Base-by-base conservation (phyloP, 2,113 vertebrate species). In the Cacatua alba region DNA sequence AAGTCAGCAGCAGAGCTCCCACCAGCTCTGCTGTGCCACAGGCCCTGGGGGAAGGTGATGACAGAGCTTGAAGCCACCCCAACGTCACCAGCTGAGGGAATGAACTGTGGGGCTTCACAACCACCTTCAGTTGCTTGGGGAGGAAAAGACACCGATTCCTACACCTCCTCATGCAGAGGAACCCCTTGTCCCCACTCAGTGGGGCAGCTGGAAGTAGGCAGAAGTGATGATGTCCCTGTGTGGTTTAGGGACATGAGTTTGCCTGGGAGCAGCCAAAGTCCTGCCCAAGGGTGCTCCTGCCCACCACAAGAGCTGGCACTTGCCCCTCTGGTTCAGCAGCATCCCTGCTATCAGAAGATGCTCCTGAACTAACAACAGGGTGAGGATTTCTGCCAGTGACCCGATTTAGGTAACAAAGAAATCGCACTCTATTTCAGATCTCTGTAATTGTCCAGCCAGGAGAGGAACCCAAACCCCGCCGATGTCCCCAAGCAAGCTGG, bases 181-280 rank as follows among this genome's bases (percentile, higher is more conserved):
- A 6, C 2, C 25, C 48, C 31, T 1, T 0, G 4, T 10, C 1
- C 23, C 24, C 9, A 2, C 29, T 11, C 1, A 21, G 19, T 3
- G n/a, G 44, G n/a, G 49, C 49, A 80, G 59, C 17, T 64, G 80
- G 44, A 5, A 48, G 51, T 12, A 63, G 62, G 21, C 35, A 49
- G 59, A 39, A 51, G 69, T 1, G 29, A 31, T 17, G 4, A 12
- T 0, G 26, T 49, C 59, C 75, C 29, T 1, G 2, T 7, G 63
- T 6, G 41, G 35, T 51, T 59, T 15, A 2, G 71, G 52, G 75
- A 17, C 17, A 0, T 0, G 17, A 44, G 24, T 16, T 31, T 8
- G 11, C 17, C 31, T 2, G 17, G 44, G 52, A 55, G 63, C 69
- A 37, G 25, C 52, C 39, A 31, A 62, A 62, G 44, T 76, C 26